Percentiles rank a stretch among this genome's conserved stretches.
Conservation (phyloP, 2,113 vertebrate genomes). For the Misgurnus mizolepis region DNA sequence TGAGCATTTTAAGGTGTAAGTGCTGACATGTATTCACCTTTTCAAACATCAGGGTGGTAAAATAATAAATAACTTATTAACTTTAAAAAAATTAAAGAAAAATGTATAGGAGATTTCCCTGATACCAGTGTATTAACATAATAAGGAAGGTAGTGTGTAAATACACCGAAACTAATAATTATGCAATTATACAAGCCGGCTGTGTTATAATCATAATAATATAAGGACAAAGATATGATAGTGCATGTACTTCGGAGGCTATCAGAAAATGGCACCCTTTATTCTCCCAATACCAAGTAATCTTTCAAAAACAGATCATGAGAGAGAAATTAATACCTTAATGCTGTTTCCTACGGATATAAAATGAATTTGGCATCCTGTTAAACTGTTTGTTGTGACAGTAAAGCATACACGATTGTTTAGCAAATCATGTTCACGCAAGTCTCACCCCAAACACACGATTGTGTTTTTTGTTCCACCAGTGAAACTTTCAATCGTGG, state of each 20-base stretch:
- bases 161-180: conserved; percentile 5
- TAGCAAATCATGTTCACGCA: background rate
- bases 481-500: background rate
- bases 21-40: background rate
- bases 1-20: background rate
- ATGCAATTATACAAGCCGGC: conserved; percentile 15
- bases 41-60: background rate
- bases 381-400: too few relatives aligned
- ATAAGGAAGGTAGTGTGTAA: background rate
- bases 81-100: conserved; percentile 4
- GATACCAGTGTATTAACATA: conserved; percentile 36
- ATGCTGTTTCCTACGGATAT: background rate
- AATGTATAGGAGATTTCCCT: background rate
- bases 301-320: background rate
- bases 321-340: background rate
- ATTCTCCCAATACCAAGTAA: background rate
- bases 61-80: conserved; percentile 5
- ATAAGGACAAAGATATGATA: background rate
- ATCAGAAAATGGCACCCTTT: background rate
- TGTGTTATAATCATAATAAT: background rate
- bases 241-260: conserved; percentile 8
- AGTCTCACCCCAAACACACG: background rate
- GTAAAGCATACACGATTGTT: too few relatives aligned
- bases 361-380: background rate
- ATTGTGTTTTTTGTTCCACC: background rate